Percentiles rank a stretch among this genome's conserved stretches.
These are phyloP conservation scores for Paraescarpia echinospica DNA, from an alignment of 1,140 invertebrate genomes.

Conservation along the genomic window DNA sequence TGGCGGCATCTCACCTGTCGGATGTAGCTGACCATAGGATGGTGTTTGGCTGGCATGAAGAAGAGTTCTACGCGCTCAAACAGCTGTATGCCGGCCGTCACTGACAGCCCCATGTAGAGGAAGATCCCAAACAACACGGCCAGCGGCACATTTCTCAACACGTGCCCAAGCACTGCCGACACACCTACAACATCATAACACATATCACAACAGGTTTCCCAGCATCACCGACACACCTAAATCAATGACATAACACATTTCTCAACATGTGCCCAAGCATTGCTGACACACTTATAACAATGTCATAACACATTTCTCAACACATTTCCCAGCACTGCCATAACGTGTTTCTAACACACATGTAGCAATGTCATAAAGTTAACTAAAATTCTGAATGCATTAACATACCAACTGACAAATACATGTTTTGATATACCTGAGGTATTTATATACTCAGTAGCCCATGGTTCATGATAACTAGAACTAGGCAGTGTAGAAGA, in stretches of 20 bases:
- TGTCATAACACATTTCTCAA: too few species aligned
- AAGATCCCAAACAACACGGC: slow-evolving; percentile 92
- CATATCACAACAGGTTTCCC: slow-evolving; percentile 44
- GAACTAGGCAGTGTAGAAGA: too few species aligned
- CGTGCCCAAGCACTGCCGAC: slow-evolving; percentile 88
- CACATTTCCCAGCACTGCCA: too few species aligned
- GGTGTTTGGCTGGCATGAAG: slow-evolving; percentile 98
- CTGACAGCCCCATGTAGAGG: slow-evolving; percentile 98
- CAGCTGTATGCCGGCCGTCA: slow-evolving; percentile 92
- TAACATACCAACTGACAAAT: too few species aligned
- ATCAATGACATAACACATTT: slow-evolving; percentile 65
- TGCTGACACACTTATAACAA: slow-evolving; percentile 76
- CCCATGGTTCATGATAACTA: too few species aligned
- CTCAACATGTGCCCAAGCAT: slow-evolving; percentile 78
- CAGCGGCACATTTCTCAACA: slow-evolving; percentile 84
- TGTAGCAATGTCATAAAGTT: too few species aligned
- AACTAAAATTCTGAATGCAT: too few species aligned
- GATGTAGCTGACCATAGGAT: slow-evolving; percentile 97
- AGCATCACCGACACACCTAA: too few species aligned
- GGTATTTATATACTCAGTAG: too few species aligned
- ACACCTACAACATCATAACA: slow-evolving; percentile 91
- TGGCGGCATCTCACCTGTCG: slow-evolving; percentile 56
- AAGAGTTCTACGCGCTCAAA: slow-evolving; percentile 93
- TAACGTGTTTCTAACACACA: too few species aligned
- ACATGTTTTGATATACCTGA: too few species aligned